Percentiles rank a stretch among this genome's conserved stretches.
These are phyloP conservation scores for Bombus impatiens DNA, from an alignment of 1,140 invertebrate genomes.

Conservation along the genomic window DNA sequence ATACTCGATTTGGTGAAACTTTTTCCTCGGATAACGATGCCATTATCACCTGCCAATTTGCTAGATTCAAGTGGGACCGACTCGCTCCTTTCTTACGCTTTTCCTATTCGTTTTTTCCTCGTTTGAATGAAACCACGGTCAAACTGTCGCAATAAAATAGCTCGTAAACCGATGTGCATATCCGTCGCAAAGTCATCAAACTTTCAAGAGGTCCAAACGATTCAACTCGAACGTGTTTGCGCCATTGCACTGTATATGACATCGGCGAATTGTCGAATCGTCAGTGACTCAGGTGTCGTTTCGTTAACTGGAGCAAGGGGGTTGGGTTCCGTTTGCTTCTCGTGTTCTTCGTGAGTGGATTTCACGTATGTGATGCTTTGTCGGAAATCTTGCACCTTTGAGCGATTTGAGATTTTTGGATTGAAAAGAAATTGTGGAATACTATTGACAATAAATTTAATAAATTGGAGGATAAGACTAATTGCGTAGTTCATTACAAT, in stretches of 20 bases:
- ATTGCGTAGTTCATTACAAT: too few relatives aligned
- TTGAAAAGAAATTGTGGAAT: not conserved
- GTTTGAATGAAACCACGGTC: not conserved
- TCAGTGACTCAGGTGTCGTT: not conserved
- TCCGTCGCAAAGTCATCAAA: slow-evolving; percentile 33
- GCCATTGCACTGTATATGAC: not conserved
- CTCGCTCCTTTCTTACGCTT: slow-evolving; percentile 37
- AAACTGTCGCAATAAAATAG: slow-evolving; percentile 64
- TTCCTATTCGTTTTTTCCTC: not conserved
- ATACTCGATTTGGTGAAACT: not conserved
- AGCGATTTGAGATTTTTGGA: not conserved
- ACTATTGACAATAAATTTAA: too few relatives aligned
- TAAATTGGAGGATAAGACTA: too few relatives aligned
- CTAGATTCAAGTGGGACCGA: slow-evolving; percentile 25
- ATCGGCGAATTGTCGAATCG: slow-evolving; percentile 22
- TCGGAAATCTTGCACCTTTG: too few relatives aligned
- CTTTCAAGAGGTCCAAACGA: slow-evolving; percentile 40
- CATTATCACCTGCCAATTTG: slow-evolving; percentile 59
- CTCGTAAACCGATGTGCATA: slow-evolving; percentile 54
- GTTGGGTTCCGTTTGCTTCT: not conserved
- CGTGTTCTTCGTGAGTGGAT: too few relatives aligned
- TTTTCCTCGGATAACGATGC: slow-evolving; percentile 5
- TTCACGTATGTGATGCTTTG: not conserved
- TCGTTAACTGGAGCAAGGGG: slow-evolving; percentile 26
- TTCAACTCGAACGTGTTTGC: not conserved